Base-by-base conservation (phyloP, 2,888 invertebrate genomes). In the Drosophila colorata region DNA sequence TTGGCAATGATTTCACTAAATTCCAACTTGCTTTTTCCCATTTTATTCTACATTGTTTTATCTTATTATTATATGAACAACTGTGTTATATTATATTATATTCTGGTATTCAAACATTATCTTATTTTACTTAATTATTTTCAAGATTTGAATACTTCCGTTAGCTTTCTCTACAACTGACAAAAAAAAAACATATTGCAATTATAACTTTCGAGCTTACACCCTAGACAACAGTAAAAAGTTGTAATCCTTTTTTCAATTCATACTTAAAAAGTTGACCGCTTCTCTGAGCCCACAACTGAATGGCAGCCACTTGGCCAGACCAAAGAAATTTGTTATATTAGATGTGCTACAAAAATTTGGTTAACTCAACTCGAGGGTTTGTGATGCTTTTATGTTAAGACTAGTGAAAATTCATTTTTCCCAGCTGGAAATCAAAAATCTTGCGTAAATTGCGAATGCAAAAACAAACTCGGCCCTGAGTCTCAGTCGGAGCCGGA, bases 331-430 rank as follows among this genome's bases (percentile, higher is more conserved):
- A 51, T 70, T 64, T 46, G 31, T 59, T 47, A 65, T 60, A 52
- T 70, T 59, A 56, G 73, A 63, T 49, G 55, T 59, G 48, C 20
- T 35, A 46, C 40, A 59, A 53, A 33, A 56, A 56, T 56, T 53
- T 51, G 63, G 59, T 44, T 55, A 51, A 52, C 53, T 67, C 43
- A 20, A 47, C 56, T 66, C 56, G 44, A 57, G 65, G 33, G 63
- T 11, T 41, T 40, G 43, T 31, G 28, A n/a, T 59, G 41, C 44
- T 28, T 18, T 47, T 51, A 48, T 44, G 16, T 16, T 13, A 33
- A 55, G 44, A 65, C 52, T 67, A 53, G 65, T 74, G 69, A 69
- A 82, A 85, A 79, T 74, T 71, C 76, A 74, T 79, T 74, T 78
- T 70, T 49, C 60, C 59, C 59, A 49, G 47, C 52, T 63, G 46